Conservation (phyloP, 2,113 vertebrate genomes). For the Caloenas nicobarica region DNA sequence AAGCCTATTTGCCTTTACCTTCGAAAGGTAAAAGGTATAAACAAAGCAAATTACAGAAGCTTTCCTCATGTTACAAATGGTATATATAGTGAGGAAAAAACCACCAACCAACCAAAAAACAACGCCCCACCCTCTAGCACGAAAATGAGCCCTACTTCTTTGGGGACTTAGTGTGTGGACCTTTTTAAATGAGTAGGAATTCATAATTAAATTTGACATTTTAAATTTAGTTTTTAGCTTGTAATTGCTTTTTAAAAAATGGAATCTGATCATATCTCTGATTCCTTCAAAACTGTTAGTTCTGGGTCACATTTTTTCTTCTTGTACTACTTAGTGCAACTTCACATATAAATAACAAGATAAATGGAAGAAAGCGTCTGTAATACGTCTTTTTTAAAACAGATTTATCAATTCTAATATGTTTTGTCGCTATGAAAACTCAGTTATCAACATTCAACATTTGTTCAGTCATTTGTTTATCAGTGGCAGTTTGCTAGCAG, state of each 20-base stretch:
- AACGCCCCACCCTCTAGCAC: neutral
- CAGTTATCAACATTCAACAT: conserved; percentile 74
- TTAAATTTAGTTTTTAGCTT: neutral
- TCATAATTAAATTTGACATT: neutral
- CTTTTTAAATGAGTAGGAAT: neutral
- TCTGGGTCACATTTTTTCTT: neutral
- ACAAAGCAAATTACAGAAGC: neutral
- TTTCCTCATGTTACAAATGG: neutral
- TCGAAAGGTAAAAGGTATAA: neutral
- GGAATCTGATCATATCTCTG: neutral
- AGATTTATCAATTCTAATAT: conserved; percentile 57
- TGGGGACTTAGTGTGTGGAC: neutral
- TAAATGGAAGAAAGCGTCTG: neutral
- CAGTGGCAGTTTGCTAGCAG: conserved; percentile 78
- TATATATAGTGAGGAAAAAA: neutral
- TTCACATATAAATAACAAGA: conserved; percentile 19
- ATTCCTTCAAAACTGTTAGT: neutral
- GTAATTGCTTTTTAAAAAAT: neutral
- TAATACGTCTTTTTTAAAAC: conserved; percentile 28
- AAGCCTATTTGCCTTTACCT: neutral
- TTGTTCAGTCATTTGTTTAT: conserved; percentile 79
- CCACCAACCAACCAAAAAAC: neutral
- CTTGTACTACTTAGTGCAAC: neutral
- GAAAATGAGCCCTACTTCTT: neutral
- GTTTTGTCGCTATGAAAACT: conserved; percentile 58